phyloP scores from a whole-genome alignment of 2,113 vertebrate genomes.

The Crotalus helleri region DNA sequence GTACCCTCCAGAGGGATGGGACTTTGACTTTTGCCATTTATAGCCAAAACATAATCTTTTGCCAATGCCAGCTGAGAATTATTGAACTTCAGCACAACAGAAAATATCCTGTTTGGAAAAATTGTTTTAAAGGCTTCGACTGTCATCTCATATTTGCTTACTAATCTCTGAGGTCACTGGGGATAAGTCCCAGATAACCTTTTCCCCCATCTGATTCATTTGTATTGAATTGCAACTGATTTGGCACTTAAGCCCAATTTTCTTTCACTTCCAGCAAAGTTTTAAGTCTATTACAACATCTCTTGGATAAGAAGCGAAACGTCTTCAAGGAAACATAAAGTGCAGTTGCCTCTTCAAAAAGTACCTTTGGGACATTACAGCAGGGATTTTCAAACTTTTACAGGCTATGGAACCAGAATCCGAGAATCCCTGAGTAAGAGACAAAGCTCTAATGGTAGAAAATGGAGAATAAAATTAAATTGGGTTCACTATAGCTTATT shows the following conservation, averaged over 20 bases:
- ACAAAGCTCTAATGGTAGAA: neutral
- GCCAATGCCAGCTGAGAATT: neutral
- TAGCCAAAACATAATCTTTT: neutral
- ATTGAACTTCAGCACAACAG: neutral
- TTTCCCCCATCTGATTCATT: neutral
- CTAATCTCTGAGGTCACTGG: neutral
- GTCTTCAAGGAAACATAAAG: neutral
- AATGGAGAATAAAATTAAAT: neutral
- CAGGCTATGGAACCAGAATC: neutral
- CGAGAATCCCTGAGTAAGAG: neutral
- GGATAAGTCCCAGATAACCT: neutral
- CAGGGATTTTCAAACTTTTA: neutral
- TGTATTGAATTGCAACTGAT: neutral
- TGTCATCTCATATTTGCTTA: neutral
- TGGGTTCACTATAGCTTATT: neutral
- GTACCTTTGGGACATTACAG: neutral
- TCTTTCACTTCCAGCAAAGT: neutral
- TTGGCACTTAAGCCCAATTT: neutral
- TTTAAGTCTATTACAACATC: neutral
- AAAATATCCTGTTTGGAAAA: neutral
- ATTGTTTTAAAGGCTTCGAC: neutral
- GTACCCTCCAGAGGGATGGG: neutral
- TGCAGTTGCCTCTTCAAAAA: neutral
- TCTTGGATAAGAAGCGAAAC: neutral
- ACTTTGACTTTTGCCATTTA: neutral